A percentile compares a stretch with the other conserved stretches of the same genome.
phyloP scores from a whole-genome alignment of 1,140 invertebrate species.

The Drosophila ficusphila region DNA sequence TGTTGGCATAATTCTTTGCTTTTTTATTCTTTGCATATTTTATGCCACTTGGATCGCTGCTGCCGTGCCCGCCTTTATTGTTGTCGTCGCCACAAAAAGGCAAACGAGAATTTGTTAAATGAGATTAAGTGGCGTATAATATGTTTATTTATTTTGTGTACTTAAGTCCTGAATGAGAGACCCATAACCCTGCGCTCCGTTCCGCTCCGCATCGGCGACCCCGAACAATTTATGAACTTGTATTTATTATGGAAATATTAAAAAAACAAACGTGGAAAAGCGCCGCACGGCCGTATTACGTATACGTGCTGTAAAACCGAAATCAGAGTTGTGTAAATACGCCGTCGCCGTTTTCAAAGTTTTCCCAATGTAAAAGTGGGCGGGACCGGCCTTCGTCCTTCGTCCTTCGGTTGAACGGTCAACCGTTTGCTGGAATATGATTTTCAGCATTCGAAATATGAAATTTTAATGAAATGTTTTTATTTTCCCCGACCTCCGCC shows the following conservation, averaged over 20 bases:
- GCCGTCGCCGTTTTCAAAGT: slow-evolving; percentile 19
- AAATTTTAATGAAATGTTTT: slow-evolving; percentile 70
- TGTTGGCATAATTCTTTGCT: slow-evolving; percentile 52
- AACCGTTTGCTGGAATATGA: slow-evolving; percentile 45
- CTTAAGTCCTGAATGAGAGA: slow-evolving; percentile 46
- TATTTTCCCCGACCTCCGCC: slow-evolving; percentile 17
- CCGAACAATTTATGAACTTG: slow-evolving; percentile 58
- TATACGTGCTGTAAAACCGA: slow-evolving; percentile 60
- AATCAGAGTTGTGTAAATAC: slow-evolving; percentile 58
- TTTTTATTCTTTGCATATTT: slow-evolving; percentile 70
- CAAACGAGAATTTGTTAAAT: slow-evolving; percentile 77
- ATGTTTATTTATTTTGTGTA: slow-evolving; percentile 72
- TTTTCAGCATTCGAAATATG: slow-evolving; percentile 60
- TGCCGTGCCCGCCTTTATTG: slow-evolving; percentile 13
- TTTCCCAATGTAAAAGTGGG: slow-evolving; percentile 16
- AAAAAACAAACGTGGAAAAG: slow-evolving; percentile 53
- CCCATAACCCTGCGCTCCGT: not conserved
- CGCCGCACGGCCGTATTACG: slow-evolving; percentile 45
- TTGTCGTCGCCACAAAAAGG: slow-evolving; percentile 57
- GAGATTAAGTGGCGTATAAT: slow-evolving; percentile 73
- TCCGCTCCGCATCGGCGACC: not conserved
- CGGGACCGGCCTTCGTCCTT: not conserved
- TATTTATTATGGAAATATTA: slow-evolving; percentile 66
- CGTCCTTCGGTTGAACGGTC: slow-evolving; percentile 14
- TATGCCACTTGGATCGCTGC: slow-evolving; percentile 51